Base-by-base conservation (phyloP, 2,888 invertebrate species). In the Monoplex corrugatus region DNA sequence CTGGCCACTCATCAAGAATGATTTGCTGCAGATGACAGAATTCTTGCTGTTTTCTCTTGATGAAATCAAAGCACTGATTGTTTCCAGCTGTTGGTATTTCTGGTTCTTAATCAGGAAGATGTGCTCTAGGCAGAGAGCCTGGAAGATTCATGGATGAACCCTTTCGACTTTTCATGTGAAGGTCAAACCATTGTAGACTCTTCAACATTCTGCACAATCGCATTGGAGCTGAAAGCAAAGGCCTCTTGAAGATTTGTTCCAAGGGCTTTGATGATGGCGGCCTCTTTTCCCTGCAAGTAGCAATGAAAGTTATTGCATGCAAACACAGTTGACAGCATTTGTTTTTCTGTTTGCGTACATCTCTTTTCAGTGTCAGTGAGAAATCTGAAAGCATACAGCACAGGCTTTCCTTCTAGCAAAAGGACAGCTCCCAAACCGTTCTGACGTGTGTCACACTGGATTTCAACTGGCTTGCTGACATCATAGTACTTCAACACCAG, bases 241-340 rank as follows among this genome's bases (percentile, higher is more conserved):
- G 2, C 16, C 35, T 72, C 35, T 32, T 32, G 35, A 72, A 72
- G 32, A 72, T 72, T 8, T 72, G 32, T 72, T 72, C 72, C 3
- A 72, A 35, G n/a, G n/a, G 72, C 16, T 32, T 63, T 63, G n/a
- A 32, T 32, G 32, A 72, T 16, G 6, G 2, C 5, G 32, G 35
- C 32, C 5, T n/a, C 32, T 32, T 72, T 72, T n/a, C 32, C 72
- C n/a, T 32, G 16, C 32, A 72, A 32, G 32, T 32, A 32, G 72
- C 72, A 72, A 72, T 72, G 32, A 32, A 72, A 72, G 5, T 72
- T 72, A n/a, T n/a, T 72, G 32, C 72, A 72, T 32, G 72, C 72
- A 3, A 32, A 35, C 5, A 72, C 72, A 72, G 35, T 72, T 6
- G 72, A 72, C 32, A 72, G 72, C 72, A 72, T 72, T 32, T 72